Evolutionary conservation across 1,140 invertebrate species (phyloP).

Genomic region (Drosophila lacteicornis): DNA sequence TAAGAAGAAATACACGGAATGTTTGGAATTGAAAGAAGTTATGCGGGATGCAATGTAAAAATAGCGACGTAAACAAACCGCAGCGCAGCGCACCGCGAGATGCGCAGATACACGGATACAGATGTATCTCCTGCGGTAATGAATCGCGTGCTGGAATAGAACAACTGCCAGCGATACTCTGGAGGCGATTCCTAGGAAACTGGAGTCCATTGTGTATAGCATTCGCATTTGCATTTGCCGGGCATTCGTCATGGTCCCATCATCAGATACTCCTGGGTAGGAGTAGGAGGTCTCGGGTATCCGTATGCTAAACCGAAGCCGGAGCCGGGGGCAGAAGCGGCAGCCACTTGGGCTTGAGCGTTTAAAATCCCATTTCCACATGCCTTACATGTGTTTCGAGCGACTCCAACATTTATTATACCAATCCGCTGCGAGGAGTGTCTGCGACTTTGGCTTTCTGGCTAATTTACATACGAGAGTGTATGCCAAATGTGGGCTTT

Average conservation of each 20-base stretch:
- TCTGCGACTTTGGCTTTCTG: slow-evolving; percentile 39
- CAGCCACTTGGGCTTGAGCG: slow-evolving; percentile 40
- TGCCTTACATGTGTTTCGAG: slow-evolving; percentile 75
- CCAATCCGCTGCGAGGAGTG: slow-evolving; percentile 60
- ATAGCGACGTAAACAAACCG: slow-evolving; percentile 74
- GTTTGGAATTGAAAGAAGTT: slow-evolving; percentile 71
- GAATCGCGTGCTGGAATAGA: slow-evolving; percentile 62
- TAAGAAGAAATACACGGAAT: slow-evolving; percentile 70
- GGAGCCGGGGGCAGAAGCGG: slow-evolving; percentile 23
- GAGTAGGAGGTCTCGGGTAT: slow-evolving; percentile 3
- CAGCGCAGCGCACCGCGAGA: slow-evolving; percentile 12
- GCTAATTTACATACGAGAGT: slow-evolving; percentile 64
- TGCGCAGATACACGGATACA: slow-evolving; percentile 9
- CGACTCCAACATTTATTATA: slow-evolving; percentile 73
- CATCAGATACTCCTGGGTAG: slow-evolving; percentile 18
- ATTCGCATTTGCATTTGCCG: slow-evolving; percentile 70
- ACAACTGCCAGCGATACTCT: slow-evolving; percentile 45
- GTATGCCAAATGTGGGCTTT: slow-evolving; percentile 39
- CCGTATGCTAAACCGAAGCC: slow-evolving; percentile 53
- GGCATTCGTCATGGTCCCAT: slow-evolving; percentile 51
- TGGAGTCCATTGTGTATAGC: slow-evolving; percentile 57
- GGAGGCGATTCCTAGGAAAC: slow-evolving; percentile 50
- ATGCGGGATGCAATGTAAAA: slow-evolving; percentile 65
- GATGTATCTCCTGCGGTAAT: slow-evolving; percentile 44
- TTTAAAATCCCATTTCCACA: slow-evolving; percentile 77